Evolutionary conservation across 2,888 invertebrate species (phyloP).

Genomic region (Pseudanteris insignis): DNA sequence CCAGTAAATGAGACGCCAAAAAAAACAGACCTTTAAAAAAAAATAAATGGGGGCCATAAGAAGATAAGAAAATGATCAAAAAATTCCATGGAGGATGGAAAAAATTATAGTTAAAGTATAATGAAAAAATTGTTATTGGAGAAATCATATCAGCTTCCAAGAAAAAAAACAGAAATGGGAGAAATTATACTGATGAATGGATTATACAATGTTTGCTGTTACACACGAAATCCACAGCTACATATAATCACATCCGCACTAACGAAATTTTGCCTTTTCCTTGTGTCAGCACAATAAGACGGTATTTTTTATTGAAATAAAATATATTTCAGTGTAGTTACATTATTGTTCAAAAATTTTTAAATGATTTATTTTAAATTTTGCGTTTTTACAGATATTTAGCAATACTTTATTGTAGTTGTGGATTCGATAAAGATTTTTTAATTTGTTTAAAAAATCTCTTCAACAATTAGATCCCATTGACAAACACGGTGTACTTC

Average conservation of each 20-base stretch:
- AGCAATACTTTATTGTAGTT: no score
- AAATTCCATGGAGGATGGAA: background rate
- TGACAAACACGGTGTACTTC: no score
- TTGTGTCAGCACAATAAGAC: slow-evolving; percentile 4
- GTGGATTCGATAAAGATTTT: no score
- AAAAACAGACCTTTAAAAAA: background rate
- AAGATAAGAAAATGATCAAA: slow-evolving; percentile 2
- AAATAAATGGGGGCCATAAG: slow-evolving; percentile 3
- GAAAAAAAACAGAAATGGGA: background rate
- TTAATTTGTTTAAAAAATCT: no score
- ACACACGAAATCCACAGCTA: slow-evolving; percentile 8
- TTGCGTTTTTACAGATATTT: no score
- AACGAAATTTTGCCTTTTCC: slow-evolving; percentile 4
- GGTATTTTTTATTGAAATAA: slow-evolving; percentile 4
- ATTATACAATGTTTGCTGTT: slow-evolving; percentile 5
- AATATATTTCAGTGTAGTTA: no score
- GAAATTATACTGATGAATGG: slow-evolving; percentile 6
- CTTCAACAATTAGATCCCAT: no score
- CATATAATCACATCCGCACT: slow-evolving; percentile 1
- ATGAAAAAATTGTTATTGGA: background rate
- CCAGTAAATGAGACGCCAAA: slow-evolving; percentile 17
- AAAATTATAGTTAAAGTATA: background rate
- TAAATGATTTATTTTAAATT: no score
- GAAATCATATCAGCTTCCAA: slow-evolving; percentile 8
- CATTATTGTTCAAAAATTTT: no score